Evolutionary conservation across 2,797 vertebrate genomes (phyloP).

Genomic region (Pristis pectinata): DNA sequence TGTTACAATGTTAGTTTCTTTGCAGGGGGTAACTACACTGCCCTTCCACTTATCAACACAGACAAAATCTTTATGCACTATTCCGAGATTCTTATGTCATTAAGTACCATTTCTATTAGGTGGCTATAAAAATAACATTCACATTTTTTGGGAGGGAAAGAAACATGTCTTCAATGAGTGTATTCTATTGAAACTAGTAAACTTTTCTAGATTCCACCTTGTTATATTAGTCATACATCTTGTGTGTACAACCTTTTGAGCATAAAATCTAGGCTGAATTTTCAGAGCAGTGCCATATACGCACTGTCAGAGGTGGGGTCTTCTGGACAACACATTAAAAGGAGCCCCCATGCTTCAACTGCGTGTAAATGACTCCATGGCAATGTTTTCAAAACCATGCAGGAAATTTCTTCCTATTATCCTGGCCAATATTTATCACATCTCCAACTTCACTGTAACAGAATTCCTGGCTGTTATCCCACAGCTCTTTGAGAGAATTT

Average conservation of each 20-base stretch:
- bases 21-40: neutral
- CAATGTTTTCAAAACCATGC: neutral
- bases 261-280: neutral
- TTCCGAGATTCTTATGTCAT: neutral
- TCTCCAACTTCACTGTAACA: neutral
- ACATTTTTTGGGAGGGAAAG: neutral
- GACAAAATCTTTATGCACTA: neutral
- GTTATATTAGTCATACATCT: neutral
- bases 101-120: neutral
- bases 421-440: neutral
- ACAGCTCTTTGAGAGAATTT: neutral
- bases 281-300: neutral
- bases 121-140: neutral
- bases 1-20: neutral
- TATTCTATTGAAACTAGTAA: neutral
- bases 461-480: neutral
- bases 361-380: neutral
- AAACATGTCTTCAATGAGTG: too few species aligned
- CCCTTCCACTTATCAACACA: neutral
- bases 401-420: neutral
- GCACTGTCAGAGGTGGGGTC: neutral
- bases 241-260: neutral
- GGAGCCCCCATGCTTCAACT: neutral
- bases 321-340: neutral
- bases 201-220: neutral